These are phyloP conservation scores for Leptura quadrifasciata DNA, from an alignment of 2,888 invertebrate genomes.

Conservation along the genomic window DNA sequence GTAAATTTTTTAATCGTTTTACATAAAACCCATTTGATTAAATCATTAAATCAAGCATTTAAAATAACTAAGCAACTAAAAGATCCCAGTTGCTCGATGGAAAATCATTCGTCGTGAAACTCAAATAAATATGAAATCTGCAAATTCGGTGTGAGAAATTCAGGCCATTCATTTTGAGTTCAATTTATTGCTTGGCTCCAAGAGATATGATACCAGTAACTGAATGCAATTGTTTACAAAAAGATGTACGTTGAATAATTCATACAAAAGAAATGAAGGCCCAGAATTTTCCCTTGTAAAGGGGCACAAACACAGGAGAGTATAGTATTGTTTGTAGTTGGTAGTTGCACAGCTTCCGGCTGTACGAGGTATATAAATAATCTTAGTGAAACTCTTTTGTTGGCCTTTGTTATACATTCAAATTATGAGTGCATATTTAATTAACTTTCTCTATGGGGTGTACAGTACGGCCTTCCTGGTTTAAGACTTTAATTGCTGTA, in stretches of 20 bases:
- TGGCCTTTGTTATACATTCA: slow-evolving; percentile 44
- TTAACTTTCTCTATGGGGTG: slow-evolving; percentile 33
- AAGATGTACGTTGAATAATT: slow-evolving; percentile 42
- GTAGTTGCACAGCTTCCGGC: slow-evolving; percentile 48
- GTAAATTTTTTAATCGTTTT: too few relatives aligned
- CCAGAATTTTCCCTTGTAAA: slow-evolving; percentile 35
- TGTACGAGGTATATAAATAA: slow-evolving; percentile 48
- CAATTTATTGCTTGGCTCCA: not conserved
- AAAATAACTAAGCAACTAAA: too few relatives aligned
- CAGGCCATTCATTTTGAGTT: not conserved
- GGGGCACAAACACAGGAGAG: slow-evolving; percentile 37
- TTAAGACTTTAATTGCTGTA: slow-evolving; percentile 3
- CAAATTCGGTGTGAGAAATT: too few relatives aligned
- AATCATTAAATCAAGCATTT: too few relatives aligned
- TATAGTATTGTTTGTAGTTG: slow-evolving; percentile 47
- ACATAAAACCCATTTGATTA: too few relatives aligned
- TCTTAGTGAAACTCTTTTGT: slow-evolving; percentile 54
- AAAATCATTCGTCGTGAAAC: too few relatives aligned
- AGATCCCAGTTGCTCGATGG: too few relatives aligned
- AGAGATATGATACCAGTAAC: slow-evolving; percentile 4
- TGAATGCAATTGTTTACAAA: slow-evolving; percentile 12
- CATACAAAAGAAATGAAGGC: slow-evolving; percentile 40
- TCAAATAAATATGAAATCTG: too few relatives aligned
- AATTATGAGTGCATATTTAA: slow-evolving; percentile 50
- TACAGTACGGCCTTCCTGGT: not conserved